Percentiles rank a stretch among this genome's conserved stretches.
phyloP scores from a whole-genome alignment of 2,797 vertebrate genomes.

The Falco biarmicus region DNA sequence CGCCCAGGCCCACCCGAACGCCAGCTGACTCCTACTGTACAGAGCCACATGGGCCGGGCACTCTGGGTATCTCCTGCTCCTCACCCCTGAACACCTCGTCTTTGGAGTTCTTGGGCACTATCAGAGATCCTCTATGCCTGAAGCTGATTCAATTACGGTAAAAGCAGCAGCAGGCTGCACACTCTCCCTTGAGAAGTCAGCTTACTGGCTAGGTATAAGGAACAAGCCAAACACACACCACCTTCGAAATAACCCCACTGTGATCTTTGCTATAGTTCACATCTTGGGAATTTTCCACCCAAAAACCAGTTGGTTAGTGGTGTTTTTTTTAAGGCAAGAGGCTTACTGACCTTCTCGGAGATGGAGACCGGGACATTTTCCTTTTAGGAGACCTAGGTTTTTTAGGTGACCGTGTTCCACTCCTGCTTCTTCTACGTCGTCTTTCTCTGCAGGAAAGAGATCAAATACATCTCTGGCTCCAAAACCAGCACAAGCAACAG shows the following conservation, averaged over 20 bases:
- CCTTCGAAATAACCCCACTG: fast-evolving
- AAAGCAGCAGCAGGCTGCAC: neutral
- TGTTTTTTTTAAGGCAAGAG: neutral
- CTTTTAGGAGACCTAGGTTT: slow-evolving; percentile 89
- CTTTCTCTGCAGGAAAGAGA: slow-evolving; percentile 75
- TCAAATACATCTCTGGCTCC: neutral
- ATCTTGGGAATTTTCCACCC: fast-evolving
- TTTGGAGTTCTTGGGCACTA: neutral
- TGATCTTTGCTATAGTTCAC: fast-evolving
- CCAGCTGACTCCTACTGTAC: fast-evolving
- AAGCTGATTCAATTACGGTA: fast-evolving
- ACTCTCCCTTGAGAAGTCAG: neutral
- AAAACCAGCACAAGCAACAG: neutral
- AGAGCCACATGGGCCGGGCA: neutral
- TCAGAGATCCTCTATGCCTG: fast-evolving
- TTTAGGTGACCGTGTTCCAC: slow-evolving; percentile 86
- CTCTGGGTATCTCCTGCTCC: fast-evolving
- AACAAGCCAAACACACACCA: neutral
- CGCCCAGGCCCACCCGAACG: neutral
- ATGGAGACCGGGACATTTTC: slow-evolving; percentile 88
- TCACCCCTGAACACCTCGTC: fast-evolving
- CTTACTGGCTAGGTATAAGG: fast-evolving
- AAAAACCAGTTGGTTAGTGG: no score
- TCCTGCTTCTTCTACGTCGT: slow-evolving; percentile 90
- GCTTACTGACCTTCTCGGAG: slow-evolving; percentile 86